A percentile compares a stretch with the other conserved stretches of the same genome.
These are phyloP conservation scores for Leptosomus discolor DNA, from an alignment of 2,113 vertebrate genomes.

Conservation along the genomic window DNA sequence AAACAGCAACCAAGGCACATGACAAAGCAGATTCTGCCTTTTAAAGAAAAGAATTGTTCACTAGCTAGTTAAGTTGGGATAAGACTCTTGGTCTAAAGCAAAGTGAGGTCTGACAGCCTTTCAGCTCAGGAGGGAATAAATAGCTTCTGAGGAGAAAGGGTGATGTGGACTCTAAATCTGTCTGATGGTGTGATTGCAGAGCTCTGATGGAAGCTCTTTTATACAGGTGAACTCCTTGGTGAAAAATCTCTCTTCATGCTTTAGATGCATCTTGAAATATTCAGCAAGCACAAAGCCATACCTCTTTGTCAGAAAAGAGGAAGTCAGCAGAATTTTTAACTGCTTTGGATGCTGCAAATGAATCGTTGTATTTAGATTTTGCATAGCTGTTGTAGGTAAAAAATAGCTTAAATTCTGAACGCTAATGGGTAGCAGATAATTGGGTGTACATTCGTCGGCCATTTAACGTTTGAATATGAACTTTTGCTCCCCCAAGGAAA, in stretches of 20 bases:
- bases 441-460: not conserved
- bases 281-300: not conserved
- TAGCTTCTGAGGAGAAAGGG: slow-evolving; percentile 23
- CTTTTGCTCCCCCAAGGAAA: not conserved
- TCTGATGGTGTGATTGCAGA: slow-evolving; percentile 37
- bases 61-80: not conserved
- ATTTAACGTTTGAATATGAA: not conserved
- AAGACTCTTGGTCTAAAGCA: not conserved
- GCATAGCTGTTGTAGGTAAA: not conserved
- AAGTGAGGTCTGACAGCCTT: slow-evolving; percentile 15
- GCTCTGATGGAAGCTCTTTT: slow-evolving; percentile 23
- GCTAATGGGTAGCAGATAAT: not conserved
- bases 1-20: not conserved
- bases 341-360: not conserved
- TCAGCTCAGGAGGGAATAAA: slow-evolving; percentile 39
- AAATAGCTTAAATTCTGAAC: not conserved
- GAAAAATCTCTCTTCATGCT: slow-evolving; percentile 1
- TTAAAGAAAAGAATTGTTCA: not conserved
- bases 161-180: slow-evolving; percentile 9
- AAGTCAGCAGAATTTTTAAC: not conserved
- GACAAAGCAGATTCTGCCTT: not conserved
- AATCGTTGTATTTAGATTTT: not conserved
- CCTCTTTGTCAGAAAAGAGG: not conserved
- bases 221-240: not conserved
- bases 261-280: slow-evolving; percentile 1